Base-by-base conservation (phyloP, 2,888 invertebrate genomes). In the Andrena praecox region DNA sequence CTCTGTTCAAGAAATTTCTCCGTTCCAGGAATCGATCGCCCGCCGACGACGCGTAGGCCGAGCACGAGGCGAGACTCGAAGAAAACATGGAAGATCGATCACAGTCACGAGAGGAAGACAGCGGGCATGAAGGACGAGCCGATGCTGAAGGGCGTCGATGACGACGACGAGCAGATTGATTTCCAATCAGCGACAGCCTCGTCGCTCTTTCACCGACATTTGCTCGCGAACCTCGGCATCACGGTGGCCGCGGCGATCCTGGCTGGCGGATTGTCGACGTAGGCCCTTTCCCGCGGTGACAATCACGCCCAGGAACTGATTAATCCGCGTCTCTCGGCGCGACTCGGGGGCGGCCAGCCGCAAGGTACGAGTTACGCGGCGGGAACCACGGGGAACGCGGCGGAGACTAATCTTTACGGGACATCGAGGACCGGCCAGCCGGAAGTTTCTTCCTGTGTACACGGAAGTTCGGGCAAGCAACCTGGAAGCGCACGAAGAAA, bases 51-150 rank as follows among this genome's bases (percentile, higher is more conserved):
- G 54, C 90, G 91, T 16, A 90, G 85, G 70, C 91, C 93, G 3
- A 91, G 89, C 85, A 85, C 90, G 42, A 86, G 93, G 75, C 89
- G 93, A 27, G 93, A 93, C 67, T 91, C 92, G 73, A 93, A 92
- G 83, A 93, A 92, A 75, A 79, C 87, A 2, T 91, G 93, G 93
- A 91, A 89, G 63, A 84, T 87, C 67, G 91, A 93, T 88, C 88
- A 89, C 68, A 87, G 84, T 16, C 87, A 91, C 77, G 92, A 92
- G 50, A 93, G 92, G 75, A 91, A 92, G 71, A 88, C 88, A 1
- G 91, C 90, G 1, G 93, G 91, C 27, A 93, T 92, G 89, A 91
- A 90, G 83, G 93, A 93, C 83, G 92, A 91, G 70, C 87, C 91
- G 75, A 88, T 89, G 80, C 64, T 88, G 70, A 92, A 91, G 75